phyloP scores from a whole-genome alignment of 2,888 invertebrate genomes.

The Dascillus cervinus region DNA sequence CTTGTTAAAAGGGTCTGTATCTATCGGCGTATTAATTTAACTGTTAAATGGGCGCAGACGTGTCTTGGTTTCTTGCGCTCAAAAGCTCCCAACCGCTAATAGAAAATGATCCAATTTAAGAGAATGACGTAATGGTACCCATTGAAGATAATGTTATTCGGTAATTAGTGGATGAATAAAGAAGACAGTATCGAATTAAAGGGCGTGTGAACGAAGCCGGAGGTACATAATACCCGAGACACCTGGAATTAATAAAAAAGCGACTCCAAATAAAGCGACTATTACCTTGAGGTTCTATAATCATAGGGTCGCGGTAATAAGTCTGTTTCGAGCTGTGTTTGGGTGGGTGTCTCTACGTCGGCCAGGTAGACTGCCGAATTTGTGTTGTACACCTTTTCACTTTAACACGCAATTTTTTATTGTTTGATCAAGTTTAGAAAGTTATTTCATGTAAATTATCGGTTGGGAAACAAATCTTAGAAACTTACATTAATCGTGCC shows the following conservation, averaged over 20 bases:
- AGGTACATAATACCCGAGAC: conserved; percentile 15
- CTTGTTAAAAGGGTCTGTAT: conserved; percentile 22
- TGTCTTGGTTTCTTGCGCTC: too few relatives aligned
- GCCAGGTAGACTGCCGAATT: conserved; percentile 8
- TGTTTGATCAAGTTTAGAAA: too few relatives aligned
- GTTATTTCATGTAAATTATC: too few relatives aligned
- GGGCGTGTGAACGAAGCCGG: conserved; percentile 19
- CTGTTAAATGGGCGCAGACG: too few relatives aligned
- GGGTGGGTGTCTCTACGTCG: conserved; percentile 5
- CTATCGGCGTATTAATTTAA: conserved; percentile 22
- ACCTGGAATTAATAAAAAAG: conserved; percentile 18
- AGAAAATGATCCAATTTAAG: conserved; percentile 7
- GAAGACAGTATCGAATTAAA: conserved; percentile 17
- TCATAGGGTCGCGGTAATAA: conserved; percentile 21
- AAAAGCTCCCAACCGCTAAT: not conserved
- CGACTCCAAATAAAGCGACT: conserved; percentile 22
- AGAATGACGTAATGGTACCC: conserved; percentile 10
- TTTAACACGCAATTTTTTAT: too few relatives aligned
- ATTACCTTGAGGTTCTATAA: conserved; percentile 22
- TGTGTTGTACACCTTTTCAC: conserved; percentile 8
- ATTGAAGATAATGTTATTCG: conserved; percentile 7
- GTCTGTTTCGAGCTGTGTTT: conserved; percentile 18
- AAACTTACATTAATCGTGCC: too few relatives aligned
- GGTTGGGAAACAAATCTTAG: too few relatives aligned
- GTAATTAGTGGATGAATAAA: conserved; percentile 14